Evolutionary conservation across 1,140 invertebrate species (phyloP).

Genomic region (Drosophila sulfurigaster): DNA sequence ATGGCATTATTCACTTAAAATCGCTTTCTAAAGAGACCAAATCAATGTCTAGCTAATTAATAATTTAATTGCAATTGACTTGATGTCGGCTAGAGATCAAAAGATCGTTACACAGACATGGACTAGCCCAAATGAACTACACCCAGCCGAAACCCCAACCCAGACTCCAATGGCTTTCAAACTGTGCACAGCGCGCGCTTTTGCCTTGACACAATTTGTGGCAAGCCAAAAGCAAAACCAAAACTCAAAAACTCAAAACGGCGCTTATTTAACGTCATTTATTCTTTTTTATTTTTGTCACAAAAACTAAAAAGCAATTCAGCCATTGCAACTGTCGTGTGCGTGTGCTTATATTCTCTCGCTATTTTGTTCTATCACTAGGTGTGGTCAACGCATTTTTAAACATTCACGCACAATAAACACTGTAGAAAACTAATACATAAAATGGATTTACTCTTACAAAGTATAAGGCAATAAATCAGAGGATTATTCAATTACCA

Average conservation of each 20-base stretch:
- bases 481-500: no score
- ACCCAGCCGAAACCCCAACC: constrained; percentile 18
- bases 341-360: constrained; percentile 9
- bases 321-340: constrained; percentile 12
- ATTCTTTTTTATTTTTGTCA: constrained; percentile 45
- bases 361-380: constrained; percentile 16
- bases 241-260: constrained; percentile 5
- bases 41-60: constrained; percentile 37
- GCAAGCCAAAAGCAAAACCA: constrained; percentile 20
- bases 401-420: background rate
- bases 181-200: constrained; percentile 73
- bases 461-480: background rate
- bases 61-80: constrained; percentile 39
- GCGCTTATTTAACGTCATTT: constrained; percentile 51
- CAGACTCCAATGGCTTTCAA: constrained; percentile 65
- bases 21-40: constrained; percentile 14
- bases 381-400: constrained; percentile 40
- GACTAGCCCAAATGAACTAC: constrained; percentile 40
- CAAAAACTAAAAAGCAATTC: constrained; percentile 56
- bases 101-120: constrained; percentile 40
- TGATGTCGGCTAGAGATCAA: constrained; percentile 65
- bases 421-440: constrained; percentile 1
- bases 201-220: constrained; percentile 66
- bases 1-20: background rate
- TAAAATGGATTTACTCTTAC: background rate